Evolutionary conservation across 2,797 vertebrate species (phyloP).

Genomic region (Spinus pinus): DNA sequence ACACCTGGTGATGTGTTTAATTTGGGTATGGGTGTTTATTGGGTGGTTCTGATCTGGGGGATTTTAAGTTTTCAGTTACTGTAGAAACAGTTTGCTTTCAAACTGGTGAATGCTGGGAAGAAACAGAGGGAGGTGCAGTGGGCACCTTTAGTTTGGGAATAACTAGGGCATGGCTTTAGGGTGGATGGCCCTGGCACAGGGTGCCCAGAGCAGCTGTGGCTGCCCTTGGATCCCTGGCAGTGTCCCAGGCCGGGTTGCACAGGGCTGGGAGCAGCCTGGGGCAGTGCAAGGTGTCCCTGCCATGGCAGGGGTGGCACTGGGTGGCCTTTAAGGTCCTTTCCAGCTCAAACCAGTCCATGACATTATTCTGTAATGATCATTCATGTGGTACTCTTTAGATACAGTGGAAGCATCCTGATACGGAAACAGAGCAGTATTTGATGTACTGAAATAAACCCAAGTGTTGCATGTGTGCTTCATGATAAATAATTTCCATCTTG

Average conservation of each 20-base stretch:
- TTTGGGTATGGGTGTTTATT: background rate
- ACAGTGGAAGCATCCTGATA: background rate
- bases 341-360: background rate
- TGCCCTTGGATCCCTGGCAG: background rate
- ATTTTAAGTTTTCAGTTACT: background rate
- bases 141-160: background rate
- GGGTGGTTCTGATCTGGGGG: fast-evolving
- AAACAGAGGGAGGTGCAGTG: background rate
- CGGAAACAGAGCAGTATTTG: background rate
- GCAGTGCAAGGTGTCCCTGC: background rate
- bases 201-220: background rate
- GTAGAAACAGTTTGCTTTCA: background rate
- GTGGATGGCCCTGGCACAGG: background rate
- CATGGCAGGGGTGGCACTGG: background rate
- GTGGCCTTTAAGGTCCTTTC: fast-evolving
- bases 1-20: slow-evolving; percentile 5
- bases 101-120: background rate
- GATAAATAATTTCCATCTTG: background rate
- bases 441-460: background rate
- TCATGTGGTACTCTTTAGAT: background rate
- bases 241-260: fast-evolving
- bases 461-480: background rate
- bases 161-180: background rate
- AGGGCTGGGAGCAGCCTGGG: fast-evolving
- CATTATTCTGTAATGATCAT: background rate